These are phyloP conservation scores for Epinotia nisella DNA, from an alignment of 2,888 invertebrate species.

Conservation along the genomic window DNA sequence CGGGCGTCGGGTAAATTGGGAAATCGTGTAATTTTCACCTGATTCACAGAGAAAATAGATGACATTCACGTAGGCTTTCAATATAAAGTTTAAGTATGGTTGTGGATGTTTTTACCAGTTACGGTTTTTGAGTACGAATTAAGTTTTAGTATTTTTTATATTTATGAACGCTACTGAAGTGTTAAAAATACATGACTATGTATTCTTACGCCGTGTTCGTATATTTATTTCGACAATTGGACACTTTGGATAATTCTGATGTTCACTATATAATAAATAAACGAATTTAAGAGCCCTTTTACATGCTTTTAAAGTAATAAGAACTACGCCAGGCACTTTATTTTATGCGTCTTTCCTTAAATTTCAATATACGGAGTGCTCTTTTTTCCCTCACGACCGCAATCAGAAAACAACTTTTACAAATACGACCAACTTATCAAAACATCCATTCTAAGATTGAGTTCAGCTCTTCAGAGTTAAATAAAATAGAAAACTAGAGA, in stretches of 20 bases:
- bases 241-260: not conserved
- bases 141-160: not conserved
- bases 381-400: constrained; percentile 53
- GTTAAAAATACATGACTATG: not conserved
- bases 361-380: constrained; percentile 56
- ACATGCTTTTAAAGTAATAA: constrained; percentile 12
- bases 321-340: constrained; percentile 19
- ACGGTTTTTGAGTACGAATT: not conserved
- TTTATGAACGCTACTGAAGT: too few relatives aligned
- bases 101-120: not conserved
- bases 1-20: constrained; percentile 54
- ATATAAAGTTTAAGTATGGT: too few relatives aligned
- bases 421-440: constrained; percentile 40
- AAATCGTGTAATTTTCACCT: constrained; percentile 59
- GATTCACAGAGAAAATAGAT: constrained; percentile 49
- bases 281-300: not conserved
- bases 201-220: not conserved
- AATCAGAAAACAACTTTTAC: constrained; percentile 38
- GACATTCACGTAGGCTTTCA: constrained; percentile 30
- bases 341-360: constrained; percentile 44
- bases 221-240: too few relatives aligned
- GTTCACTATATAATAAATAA: not conserved
- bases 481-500: not conserved
- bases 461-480: constrained; percentile 22
- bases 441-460: constrained; percentile 42